phyloP scores from a whole-genome alignment of 2,113 vertebrate genomes.

The Cheilinus undulatus region DNA sequence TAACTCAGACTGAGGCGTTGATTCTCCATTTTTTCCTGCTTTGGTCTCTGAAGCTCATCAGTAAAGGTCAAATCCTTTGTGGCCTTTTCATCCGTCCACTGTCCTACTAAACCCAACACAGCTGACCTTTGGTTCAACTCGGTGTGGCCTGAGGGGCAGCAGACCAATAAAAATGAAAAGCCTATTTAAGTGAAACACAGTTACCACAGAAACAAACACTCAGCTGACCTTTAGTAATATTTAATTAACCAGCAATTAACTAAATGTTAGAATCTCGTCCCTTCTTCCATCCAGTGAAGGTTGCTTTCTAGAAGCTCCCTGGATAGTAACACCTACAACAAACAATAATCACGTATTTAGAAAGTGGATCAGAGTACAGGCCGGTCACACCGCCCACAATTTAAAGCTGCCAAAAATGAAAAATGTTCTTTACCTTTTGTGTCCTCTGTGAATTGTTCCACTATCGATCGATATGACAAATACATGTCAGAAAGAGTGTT shows the following conservation, averaged over 20 bases:
- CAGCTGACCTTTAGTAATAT: slow-evolving; percentile 11
- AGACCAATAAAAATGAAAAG: slow-evolving; percentile 30
- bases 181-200: slow-evolving; percentile 5
- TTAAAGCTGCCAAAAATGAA: slow-evolving; percentile 37
- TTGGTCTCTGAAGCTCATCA: slow-evolving; percentile 10
- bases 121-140: slow-evolving; percentile 71
- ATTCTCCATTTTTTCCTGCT: slow-evolving; percentile 2
- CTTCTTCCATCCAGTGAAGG: background rate
- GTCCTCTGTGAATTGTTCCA: slow-evolving; percentile 4
- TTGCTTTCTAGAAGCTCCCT: background rate
- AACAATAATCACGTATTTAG: slow-evolving; percentile 16
- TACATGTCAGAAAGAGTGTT: background rate
- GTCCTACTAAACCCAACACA: slow-evolving; percentile 48
- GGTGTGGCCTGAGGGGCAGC: slow-evolving; percentile 55
- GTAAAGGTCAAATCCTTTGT: slow-evolving; percentile 64
- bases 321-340: slow-evolving; percentile 3
- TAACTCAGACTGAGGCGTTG: slow-evolving; percentile 23
- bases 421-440: slow-evolving; percentile 13
- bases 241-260: slow-evolving; percentile 12
- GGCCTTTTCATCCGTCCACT: slow-evolving; percentile 59
- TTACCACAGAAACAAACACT: slow-evolving; percentile 10
- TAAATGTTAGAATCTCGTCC: background rate
- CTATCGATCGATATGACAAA: slow-evolving; percentile 17
- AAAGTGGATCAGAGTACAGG: slow-evolving; percentile 4
- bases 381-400: slow-evolving; percentile 25